Evolutionary conservation across 2,888 invertebrate genomes (phyloP), one percentile per base, ranked within the genome.

Genomic region (Fissipunctia ypsillon): DNA sequence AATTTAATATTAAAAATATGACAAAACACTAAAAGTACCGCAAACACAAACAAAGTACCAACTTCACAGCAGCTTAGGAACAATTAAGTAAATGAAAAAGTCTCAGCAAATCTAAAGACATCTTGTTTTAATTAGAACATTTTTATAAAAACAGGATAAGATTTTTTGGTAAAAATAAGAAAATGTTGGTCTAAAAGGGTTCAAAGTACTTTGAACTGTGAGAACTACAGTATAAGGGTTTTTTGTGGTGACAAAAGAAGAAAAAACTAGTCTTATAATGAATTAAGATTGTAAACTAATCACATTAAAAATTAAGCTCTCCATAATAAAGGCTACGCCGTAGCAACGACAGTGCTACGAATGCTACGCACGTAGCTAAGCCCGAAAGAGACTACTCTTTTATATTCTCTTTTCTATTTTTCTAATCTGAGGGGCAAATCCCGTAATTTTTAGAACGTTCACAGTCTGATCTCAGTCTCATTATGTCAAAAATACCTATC

Each of bases 1-100:
- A 41, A 65, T 73, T 65, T 61, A 56, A 68, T 43, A 38, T n/a
- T n/a, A 68, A 61, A 76, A 35, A 1, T 16, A 43, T 12, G 22
- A 35, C 1, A 60, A 43, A 4, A 48, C 56, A 66, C 35, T 25
- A 31, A 48, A 78, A 73, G 19, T 43, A 63, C 69, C 69, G 22
- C 25, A 52, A 54, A 9, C 31, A 67, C 69, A 63, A 67, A 67
- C 73, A 65, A 79, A 74, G 41, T 65, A 45, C 50, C 14, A 68
- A 74, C 64, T 43, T 63, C n/a, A 69, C 60, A 56, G 54, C 54
- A 74, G 60, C 56, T 80, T 71, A 61, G 52, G 10, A 75, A 66
- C 67, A 80, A 80, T 80, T 75, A 68, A 45, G 35, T 69, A 48
- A 75, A 80, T 75, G 59, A 75, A 80, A 68, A 65, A 52, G 65